phyloP scores from a whole-genome alignment of 2,888 invertebrate species.

The Lochmaea crataegi region DNA sequence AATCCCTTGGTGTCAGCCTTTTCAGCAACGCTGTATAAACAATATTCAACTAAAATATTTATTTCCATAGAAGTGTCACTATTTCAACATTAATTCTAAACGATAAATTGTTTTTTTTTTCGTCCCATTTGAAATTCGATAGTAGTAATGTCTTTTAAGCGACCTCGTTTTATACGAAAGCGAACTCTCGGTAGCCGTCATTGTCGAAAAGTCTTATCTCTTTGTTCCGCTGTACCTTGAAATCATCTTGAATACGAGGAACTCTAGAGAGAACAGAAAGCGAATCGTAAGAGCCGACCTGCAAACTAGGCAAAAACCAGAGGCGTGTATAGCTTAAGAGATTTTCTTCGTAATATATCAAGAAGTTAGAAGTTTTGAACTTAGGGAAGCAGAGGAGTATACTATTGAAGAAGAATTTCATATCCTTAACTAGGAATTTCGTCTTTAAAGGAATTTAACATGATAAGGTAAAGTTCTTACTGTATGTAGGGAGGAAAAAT shows the following conservation, averaged over 20 bases:
- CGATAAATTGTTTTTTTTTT: neutral
- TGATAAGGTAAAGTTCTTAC: no score
- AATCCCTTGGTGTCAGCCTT: no score
- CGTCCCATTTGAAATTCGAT: neutral
- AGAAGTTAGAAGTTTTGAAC: no score
- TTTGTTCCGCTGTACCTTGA: constrained; percentile 16
- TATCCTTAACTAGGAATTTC: no score
- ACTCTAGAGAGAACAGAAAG: neutral
- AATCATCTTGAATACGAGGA: constrained; percentile 6
- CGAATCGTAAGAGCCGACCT: neutral
- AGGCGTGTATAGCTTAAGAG: neutral
- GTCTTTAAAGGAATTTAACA: no score
- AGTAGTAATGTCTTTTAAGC: neutral
- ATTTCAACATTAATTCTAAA: neutral
- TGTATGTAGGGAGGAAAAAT: no score
- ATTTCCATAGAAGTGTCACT: neutral
- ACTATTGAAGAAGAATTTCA: no score
- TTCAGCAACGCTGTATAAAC: no score
- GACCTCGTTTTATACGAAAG: neutral
- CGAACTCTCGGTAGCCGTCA: neutral
- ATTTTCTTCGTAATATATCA: neutral
- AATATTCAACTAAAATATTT: no score
- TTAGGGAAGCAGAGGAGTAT: neutral
- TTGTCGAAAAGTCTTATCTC: constrained; percentile 13
- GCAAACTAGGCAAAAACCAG: neutral